These are phyloP conservation scores for Drosophila parthenogenetica DNA, from an alignment of 2,888 invertebrate species.

Conservation along the genomic window DNA sequence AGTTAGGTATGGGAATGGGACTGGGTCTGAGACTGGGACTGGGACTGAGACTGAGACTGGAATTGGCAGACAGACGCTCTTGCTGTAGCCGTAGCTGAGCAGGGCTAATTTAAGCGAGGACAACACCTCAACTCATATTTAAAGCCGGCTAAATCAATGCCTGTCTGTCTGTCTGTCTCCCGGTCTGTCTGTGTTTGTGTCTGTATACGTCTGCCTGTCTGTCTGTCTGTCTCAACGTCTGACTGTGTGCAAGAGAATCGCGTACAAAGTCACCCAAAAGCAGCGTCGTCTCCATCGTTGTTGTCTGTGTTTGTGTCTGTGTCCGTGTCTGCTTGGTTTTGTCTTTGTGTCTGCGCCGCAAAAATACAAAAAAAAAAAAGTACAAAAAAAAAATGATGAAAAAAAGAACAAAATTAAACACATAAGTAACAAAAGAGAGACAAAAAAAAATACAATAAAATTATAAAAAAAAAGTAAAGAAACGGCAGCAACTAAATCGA, in stretches of 20 bases:
- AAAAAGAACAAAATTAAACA: constrained; percentile 70
- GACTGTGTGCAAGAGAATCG: constrained; percentile 51
- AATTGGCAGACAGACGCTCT: constrained; percentile 53
- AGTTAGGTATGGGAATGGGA: constrained; percentile 1
- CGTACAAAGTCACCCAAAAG: constrained; percentile 72
- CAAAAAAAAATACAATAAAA: constrained; percentile 68
- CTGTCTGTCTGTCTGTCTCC: constrained; percentile 32
- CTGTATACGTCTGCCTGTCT: constrained; percentile 39
- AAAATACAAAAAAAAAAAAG: constrained; percentile 41
- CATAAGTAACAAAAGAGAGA: constrained; percentile 69
- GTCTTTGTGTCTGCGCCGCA: constrained; percentile 83
- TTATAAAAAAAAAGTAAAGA: constrained; percentile 57
- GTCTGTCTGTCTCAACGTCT: constrained; percentile 24
- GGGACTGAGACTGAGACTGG: constrained; percentile 29
- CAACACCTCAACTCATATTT: constrained; percentile 83
- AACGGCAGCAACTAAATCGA: constrained; percentile 69
- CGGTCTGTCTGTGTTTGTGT: constrained; percentile 36
- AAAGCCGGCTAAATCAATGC: constrained; percentile 81
- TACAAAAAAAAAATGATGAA: constrained; percentile 32
- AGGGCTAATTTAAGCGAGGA: constrained; percentile 82
- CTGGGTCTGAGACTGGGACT: background rate
- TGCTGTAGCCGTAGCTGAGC: constrained; percentile 11
- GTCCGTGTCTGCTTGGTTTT: constrained; percentile 59
- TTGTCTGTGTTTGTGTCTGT: constrained; percentile 54
- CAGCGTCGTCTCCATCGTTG: constrained; percentile 32